Conservation (phyloP, 1,140 invertebrate species). For the Pachyrhynchus sulphureomaculatus region DNA sequence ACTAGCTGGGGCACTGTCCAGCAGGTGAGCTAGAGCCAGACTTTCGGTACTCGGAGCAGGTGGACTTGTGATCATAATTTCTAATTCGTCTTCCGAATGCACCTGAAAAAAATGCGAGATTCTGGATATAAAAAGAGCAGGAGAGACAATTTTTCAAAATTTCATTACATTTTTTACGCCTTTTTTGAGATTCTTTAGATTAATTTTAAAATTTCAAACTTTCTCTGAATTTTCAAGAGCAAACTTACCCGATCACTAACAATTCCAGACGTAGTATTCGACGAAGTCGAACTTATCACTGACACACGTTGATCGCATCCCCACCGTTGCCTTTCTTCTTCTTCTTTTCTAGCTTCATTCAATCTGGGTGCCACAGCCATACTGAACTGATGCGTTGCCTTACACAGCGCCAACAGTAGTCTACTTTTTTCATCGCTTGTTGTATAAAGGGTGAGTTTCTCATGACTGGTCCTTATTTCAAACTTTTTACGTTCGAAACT, state of each 20-base stretch:
- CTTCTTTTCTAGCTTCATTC: conserved; percentile 72
- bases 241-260: conserved; percentile 79
- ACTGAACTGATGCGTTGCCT: conserved; percentile 91
- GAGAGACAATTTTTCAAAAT: neutral
- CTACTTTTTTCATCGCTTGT: conserved; percentile 90
- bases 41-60: conserved; percentile 74
- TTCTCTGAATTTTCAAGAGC: no score
- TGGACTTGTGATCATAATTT: conserved; percentile 78
- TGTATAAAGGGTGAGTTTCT: conserved; percentile 87
- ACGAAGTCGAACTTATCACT: conserved; percentile 88
- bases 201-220: conserved; percentile 4
- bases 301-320: conserved; percentile 78
- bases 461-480: conserved; percentile 86
- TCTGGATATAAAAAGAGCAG: neutral
- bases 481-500: conserved; percentile 97
- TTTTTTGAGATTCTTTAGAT: neutral
- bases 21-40: conserved; percentile 68
- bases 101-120: conserved; percentile 46
- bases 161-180: no score
- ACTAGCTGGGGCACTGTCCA: conserved; percentile 61
- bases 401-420: conserved; percentile 83
- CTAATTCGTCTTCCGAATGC: conserved; percentile 88
- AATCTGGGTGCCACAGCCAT: conserved; percentile 86
- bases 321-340: conserved; percentile 61
- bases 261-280: conserved; percentile 92